Evolutionary conservation across 2,888 invertebrate species (phyloP).

Genomic region (Agonum fuliginosum): DNA sequence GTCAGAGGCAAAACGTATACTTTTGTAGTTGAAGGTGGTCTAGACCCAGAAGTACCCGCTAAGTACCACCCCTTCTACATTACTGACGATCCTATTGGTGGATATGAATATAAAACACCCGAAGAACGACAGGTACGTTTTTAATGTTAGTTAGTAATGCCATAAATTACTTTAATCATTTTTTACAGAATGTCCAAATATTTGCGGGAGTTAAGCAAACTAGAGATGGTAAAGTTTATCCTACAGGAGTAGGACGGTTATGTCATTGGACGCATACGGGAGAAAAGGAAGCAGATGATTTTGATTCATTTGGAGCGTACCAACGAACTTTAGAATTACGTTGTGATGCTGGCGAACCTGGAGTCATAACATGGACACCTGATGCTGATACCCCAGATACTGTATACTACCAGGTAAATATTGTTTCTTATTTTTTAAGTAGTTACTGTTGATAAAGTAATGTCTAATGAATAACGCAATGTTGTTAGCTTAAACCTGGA

Average conservation of each 20-base stretch:
- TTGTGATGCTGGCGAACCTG: conserved; percentile 90
- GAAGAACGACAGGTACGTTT: conserved; percentile 84
- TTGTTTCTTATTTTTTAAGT: conserved; percentile 8
- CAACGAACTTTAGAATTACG: conserved; percentile 88
- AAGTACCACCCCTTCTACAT: conserved; percentile 95
- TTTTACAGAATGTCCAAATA: conserved; percentile 81
- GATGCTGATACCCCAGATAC: conserved; percentile 91
- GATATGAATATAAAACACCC: conserved; percentile 87
- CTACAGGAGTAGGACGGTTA: conserved; percentile 87
- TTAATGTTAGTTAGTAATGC: too few relatives aligned
- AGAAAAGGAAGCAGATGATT: conserved; percentile 86
- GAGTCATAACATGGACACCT: conserved; percentile 90
- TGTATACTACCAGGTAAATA: conserved; percentile 90
- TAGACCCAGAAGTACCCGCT: conserved; percentile 85
- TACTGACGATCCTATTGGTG: conserved; percentile 93
- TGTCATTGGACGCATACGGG: conserved; percentile 92
- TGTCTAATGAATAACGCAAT: too few relatives aligned
- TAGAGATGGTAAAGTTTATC: conserved; percentile 80
- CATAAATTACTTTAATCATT: conserved; percentile 55
- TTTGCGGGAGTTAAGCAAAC: conserved; percentile 87
- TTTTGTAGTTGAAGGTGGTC: conserved; percentile 91
- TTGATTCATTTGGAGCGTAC: conserved; percentile 91
- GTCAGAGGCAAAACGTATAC: conserved; percentile 91
- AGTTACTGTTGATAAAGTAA: too few relatives aligned
- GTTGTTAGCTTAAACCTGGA: too few relatives aligned